Evolutionary conservation across 1,140 invertebrate species (phyloP).

Genomic region (Lucilia sericata): DNA sequence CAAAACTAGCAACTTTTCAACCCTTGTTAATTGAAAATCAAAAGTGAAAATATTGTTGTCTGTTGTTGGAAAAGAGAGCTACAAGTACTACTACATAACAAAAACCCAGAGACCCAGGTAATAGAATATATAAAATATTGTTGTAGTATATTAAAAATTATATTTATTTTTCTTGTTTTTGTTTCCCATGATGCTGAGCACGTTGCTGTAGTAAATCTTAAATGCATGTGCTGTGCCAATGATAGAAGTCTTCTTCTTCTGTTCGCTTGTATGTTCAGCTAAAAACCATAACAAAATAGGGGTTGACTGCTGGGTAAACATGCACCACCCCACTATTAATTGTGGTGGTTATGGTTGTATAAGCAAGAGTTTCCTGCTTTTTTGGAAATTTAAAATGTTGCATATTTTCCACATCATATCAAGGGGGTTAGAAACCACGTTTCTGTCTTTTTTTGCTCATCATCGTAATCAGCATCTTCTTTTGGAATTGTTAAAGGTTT

Average conservation of each 20-base stretch:
- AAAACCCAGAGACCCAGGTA: neutral
- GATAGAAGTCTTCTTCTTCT: too few species aligned
- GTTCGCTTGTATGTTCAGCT: too few species aligned
- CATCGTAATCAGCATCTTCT: neutral
- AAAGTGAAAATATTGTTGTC: constrained; percentile 18
- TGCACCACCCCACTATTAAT: constrained; percentile 17
- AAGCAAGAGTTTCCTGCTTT: neutral
- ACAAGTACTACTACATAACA: neutral
- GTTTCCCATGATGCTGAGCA: neutral
- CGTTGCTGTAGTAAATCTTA: neutral
- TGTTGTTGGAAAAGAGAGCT: neutral
- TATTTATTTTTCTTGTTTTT: neutral
- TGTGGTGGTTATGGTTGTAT: constrained; percentile 26
- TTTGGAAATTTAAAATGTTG: constrained; percentile 25
- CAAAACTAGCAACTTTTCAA: constrained; percentile 1
- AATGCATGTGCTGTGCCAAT: neutral
- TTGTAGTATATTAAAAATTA: neutral
- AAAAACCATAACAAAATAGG: constrained; percentile 11
- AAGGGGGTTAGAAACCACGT: neutral
- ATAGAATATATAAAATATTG: constrained; percentile 6
- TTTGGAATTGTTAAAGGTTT: neutral
- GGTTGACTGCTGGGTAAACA: neutral
- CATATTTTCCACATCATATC: constrained; percentile 17
- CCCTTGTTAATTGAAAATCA: constrained; percentile 21
- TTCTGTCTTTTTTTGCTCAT: neutral